Evolutionary conservation across 2,113 vertebrate genomes (phyloP).

Genomic region (Phaethornis superciliosus): DNA sequence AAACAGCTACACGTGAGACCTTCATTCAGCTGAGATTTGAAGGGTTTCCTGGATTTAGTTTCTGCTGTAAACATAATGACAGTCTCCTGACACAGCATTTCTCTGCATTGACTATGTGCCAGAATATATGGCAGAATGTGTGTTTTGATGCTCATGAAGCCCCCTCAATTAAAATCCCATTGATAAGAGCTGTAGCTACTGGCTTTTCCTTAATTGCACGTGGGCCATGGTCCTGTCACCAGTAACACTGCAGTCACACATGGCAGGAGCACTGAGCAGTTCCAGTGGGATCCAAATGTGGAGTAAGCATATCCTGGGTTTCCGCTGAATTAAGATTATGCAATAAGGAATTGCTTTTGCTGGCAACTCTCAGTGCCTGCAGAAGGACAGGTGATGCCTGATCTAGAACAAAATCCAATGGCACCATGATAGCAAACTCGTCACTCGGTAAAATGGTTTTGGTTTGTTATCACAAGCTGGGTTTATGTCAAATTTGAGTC

Average conservation of each 20-base stretch:
- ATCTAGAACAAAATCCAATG: neutral
- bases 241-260: rapidly evolving
- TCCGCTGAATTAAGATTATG: neutral
- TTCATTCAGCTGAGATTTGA: neutral
- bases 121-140: neutral
- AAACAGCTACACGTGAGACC: neutral
- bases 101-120: neutral
- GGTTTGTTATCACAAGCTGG: too few relatives aligned
- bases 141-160: neutral
- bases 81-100: conserved; percentile 20
- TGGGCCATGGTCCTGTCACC: neutral
- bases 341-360: neutral
- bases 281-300: neutral
- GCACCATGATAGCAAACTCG: neutral
- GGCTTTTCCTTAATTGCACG: neutral
- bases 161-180: neutral
- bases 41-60: neutral
- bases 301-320: neutral
- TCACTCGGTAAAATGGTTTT: too few relatives aligned
- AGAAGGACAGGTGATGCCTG: neutral
- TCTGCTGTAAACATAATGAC: neutral
- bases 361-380: neutral
- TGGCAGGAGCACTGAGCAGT: neutral
- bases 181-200: neutral
- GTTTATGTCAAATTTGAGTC: neutral